phyloP scores from a whole-genome alignment of 2,113 vertebrate genomes.

The Hiodon alosoides region DNA sequence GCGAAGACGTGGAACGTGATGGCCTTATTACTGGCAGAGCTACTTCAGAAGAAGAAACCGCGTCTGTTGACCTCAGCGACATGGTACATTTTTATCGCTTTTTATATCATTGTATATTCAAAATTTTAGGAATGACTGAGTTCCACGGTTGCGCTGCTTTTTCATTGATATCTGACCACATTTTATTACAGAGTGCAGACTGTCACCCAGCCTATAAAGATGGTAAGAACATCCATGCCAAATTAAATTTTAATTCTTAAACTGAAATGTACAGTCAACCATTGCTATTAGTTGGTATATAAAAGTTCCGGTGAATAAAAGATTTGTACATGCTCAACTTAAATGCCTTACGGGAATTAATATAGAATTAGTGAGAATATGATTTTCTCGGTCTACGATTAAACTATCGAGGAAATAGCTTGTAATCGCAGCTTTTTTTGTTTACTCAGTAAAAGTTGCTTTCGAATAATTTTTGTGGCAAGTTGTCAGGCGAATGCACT shows the following conservation, averaged over 20 bases:
- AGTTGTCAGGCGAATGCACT: no score
- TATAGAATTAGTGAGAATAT: no score
- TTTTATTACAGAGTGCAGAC: slow-evolving; percentile 61
- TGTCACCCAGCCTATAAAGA: slow-evolving; percentile 67
- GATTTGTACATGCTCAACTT: no score
- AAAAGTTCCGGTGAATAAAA: no score
- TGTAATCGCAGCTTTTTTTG: no score
- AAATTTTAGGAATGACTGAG: background rate
- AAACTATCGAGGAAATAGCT: no score
- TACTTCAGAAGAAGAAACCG: slow-evolving; percentile 38
- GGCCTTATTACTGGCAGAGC: slow-evolving; percentile 48
- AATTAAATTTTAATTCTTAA: background rate
- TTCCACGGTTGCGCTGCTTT: background rate
- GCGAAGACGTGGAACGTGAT: slow-evolving; percentile 48
- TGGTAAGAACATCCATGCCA: slow-evolving; percentile 59
- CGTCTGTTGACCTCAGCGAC: slow-evolving; percentile 32
- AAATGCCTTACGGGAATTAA: no score
- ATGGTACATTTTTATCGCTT: slow-evolving; percentile 39
- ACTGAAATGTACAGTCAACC: background rate
- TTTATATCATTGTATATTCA: background rate
- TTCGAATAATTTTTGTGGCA: no score
- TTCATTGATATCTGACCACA: background rate
- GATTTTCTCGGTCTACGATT: no score
- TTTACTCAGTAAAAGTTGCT: no score
- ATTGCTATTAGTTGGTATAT: background rate